Conservation (phyloP, 2,888 invertebrate genomes). For the Neoscelio sp. region DNA sequence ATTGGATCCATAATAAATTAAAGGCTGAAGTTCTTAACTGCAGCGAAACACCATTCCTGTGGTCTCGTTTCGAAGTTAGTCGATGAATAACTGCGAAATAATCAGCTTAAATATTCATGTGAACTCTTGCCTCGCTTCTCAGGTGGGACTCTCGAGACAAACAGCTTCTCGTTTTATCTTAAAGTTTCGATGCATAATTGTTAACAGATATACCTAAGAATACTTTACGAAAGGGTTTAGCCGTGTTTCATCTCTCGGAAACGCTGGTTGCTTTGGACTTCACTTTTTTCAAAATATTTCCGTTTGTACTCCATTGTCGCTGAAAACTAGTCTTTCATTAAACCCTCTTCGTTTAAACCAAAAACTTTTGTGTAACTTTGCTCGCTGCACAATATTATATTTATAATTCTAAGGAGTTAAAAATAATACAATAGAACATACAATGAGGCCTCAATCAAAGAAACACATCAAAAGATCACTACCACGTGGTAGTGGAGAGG, state of each 20-base stretch:
- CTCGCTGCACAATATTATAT: no score
- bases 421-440: no score
- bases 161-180: conserved; percentile 61
- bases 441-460: no score
- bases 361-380: no score
- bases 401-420: no score
- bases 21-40: conserved; percentile 75
- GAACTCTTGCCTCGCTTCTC: conserved; percentile 54
- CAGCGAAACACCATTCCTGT: conserved; percentile 55
- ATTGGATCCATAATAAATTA: conserved; percentile 76
- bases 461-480: no score
- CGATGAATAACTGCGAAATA: conserved; percentile 79
- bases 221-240: conserved; percentile 3
- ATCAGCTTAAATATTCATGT: conserved; percentile 79
- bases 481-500: no score
- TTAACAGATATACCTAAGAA: conserved; percentile 16
- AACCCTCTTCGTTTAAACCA: not conserved
- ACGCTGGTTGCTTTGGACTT: not conserved
- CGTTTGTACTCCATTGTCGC: conserved; percentile 1
- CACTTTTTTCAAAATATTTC: conserved; percentile 11
- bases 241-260: not conserved
- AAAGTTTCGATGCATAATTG: conserved; percentile 52
- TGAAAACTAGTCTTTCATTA: not conserved
- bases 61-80: conserved; percentile 72
- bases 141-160: conserved; percentile 39